phyloP scores from a whole-genome alignment of 2,888 invertebrate species.

The Epistrophe eligans region DNA sequence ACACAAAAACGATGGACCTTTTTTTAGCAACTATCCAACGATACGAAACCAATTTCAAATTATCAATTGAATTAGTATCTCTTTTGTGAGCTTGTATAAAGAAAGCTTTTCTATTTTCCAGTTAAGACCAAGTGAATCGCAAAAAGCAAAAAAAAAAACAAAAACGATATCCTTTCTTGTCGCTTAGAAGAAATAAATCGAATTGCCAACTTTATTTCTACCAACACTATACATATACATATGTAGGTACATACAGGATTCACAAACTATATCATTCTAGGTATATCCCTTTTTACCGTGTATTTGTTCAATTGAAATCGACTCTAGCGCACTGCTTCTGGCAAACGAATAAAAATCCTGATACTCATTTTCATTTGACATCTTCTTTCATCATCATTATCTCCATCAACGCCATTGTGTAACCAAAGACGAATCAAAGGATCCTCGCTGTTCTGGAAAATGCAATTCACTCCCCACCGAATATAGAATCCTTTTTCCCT shows the following conservation, averaged over 20 bases:
- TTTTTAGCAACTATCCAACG: not conserved
- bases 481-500: not conserved
- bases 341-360: conserved; percentile 47
- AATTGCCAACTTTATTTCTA: not conserved
- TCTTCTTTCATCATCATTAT: conserved; percentile 72
- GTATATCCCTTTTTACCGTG: not conserved
- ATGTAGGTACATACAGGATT: not conserved
- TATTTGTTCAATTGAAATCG: conserved; percentile 59
- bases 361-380: conserved; percentile 44
- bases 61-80: conserved; percentile 17
- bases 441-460: conserved; percentile 16
- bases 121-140: not conserved
- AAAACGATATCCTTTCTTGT: not conserved
- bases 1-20: not conserved
- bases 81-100: not conserved
- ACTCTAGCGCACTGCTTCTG: not conserved
- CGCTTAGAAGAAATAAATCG: not conserved
- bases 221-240: not conserved
- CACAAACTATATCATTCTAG: not conserved
- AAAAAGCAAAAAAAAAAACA: too few species aligned
- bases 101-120: not conserved
- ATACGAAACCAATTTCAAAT: conserved; percentile 2
- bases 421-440: conserved; percentile 51
- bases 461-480: conserved; percentile 27
- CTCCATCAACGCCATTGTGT: conserved; percentile 30